phyloP scores from a whole-genome alignment of 1,140 invertebrate species.

The Drosophila truncata region DNA sequence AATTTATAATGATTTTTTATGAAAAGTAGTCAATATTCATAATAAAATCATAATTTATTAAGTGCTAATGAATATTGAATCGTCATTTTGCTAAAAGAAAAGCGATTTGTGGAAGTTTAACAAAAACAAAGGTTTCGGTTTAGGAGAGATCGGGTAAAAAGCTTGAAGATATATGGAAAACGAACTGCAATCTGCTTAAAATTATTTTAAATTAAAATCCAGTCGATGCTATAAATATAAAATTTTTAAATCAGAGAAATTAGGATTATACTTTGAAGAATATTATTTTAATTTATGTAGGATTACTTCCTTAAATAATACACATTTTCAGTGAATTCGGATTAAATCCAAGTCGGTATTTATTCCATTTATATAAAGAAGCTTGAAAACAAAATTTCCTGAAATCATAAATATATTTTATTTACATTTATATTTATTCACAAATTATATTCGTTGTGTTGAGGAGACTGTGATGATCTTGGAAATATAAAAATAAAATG shows the following conservation, averaged over 20 bases:
- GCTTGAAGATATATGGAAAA: neutral
- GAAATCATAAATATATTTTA: neutral
- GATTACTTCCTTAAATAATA: too few species aligned
- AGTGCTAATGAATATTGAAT: constrained; percentile 17
- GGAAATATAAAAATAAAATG: too few species aligned
- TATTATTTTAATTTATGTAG: neutral
- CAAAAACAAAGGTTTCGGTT: neutral
- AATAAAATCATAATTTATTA: constrained; percentile 7
- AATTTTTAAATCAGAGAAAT: neutral
- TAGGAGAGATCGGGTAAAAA: neutral
- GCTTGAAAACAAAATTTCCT: neutral
- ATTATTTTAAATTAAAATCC: neutral
- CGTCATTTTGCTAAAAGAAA: neutral
- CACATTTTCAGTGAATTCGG: neutral
- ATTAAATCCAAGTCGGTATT: neutral
- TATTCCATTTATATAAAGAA: too few species aligned
- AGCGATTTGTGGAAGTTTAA: neutral
- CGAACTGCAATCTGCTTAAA: neutral
- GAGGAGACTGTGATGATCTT: neutral
- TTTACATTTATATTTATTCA: neutral
- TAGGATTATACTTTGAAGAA: neutral
- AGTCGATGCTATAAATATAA: accelerated
- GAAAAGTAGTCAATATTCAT: neutral
- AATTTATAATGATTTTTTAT: constrained; percentile 2
- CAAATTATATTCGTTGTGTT: neutral